Percentiles rank a stretch among this genome's conserved stretches.
These are phyloP conservation scores for Nymphalis polychloros DNA, from an alignment of 2,888 invertebrate genomes.

Conservation along the genomic window DNA sequence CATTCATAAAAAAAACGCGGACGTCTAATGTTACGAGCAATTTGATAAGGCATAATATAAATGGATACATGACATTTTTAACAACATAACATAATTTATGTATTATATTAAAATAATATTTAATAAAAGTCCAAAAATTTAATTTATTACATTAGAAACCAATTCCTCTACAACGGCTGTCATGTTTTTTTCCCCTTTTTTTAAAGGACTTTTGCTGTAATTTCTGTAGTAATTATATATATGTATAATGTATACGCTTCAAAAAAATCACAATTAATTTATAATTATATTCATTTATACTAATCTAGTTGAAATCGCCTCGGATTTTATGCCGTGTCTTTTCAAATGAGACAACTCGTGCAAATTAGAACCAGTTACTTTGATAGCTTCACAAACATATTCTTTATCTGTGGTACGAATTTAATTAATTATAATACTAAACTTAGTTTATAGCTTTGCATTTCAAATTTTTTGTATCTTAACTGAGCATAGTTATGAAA, in stretches of 20 bases:
- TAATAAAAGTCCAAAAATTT: too few species aligned
- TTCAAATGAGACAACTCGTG: constrained; percentile 42
- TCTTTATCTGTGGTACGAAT: constrained; percentile 54
- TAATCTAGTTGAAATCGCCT: background rate
- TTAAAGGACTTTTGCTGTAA: too few species aligned
- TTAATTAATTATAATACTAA: constrained; percentile 39
- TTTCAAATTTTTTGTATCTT: background rate
- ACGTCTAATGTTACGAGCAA: constrained; percentile 41
- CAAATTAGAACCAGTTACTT: constrained; percentile 55
- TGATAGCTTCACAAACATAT: constrained; percentile 53
- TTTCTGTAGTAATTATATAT: too few species aligned
- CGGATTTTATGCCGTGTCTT: constrained; percentile 41
- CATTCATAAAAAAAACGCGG: constrained; percentile 59
- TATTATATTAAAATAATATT: background rate
- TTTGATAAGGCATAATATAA: constrained; percentile 6
- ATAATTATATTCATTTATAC: background rate
- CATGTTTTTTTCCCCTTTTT: too few species aligned
- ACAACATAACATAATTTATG: background rate
- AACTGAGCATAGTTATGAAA: too few species aligned
- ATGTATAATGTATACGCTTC: too few species aligned
- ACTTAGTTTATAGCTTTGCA: background rate
- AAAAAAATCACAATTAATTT: background rate
- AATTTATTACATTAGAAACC: too few species aligned
- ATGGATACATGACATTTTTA: background rate
- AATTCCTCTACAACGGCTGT: too few species aligned